Evolutionary conservation across 2,113 vertebrate species (phyloP).

Genomic region (Planiliza haematocheilus): DNA sequence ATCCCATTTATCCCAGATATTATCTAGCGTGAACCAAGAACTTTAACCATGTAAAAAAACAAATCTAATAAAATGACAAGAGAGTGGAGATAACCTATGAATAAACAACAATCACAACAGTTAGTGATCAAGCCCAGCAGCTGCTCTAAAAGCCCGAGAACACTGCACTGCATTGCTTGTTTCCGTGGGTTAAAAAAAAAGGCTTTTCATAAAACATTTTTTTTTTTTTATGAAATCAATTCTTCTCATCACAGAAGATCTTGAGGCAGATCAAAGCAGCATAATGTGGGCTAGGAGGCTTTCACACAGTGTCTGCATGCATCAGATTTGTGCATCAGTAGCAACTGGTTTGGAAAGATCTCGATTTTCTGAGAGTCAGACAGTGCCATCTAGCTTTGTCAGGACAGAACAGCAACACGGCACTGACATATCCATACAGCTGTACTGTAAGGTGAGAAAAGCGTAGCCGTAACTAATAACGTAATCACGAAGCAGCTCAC

Average conservation of each 20-base stretch:
- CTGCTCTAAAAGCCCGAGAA: not conserved
- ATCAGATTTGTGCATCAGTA: not conserved
- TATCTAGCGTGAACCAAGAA: not conserved
- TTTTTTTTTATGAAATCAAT: not conserved
- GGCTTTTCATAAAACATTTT: not conserved
- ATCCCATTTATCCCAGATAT: not conserved
- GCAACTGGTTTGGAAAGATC: not conserved
- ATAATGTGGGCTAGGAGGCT: not conserved
- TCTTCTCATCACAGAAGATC: not conserved
- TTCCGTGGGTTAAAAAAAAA: not conserved
- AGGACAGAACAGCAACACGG: slow-evolving; percentile 25
- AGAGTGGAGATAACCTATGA: not conserved
- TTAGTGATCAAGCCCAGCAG: not conserved
- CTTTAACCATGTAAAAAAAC: not conserved
- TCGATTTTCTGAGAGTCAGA: slow-evolving; percentile 46
- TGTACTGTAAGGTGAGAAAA: not conserved
- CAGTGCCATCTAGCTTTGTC: slow-evolving; percentile 78
- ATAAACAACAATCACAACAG: not conserved
- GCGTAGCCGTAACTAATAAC: slow-evolving; percentile 2
- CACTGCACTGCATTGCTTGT: no score
- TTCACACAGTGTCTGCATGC: not conserved
- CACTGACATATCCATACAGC: not conserved
- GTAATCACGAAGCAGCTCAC: not conserved
- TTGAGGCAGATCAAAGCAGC: not conserved
- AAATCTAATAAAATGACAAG: not conserved